phyloP scores from a whole-genome alignment of 2,888 invertebrate species.

The Argyresthia albistria region DNA sequence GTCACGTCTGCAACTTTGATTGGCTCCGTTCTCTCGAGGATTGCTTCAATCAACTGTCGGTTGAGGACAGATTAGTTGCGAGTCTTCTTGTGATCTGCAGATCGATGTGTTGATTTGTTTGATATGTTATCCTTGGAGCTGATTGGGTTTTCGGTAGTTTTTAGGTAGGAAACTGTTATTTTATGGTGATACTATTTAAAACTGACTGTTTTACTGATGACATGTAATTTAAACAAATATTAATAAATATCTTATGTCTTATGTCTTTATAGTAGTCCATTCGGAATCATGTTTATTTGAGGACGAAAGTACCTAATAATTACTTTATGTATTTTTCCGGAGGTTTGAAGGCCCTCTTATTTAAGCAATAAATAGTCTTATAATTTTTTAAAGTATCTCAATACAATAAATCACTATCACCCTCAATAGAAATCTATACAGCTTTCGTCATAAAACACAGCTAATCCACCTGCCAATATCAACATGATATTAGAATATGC shows the following conservation, averaged over 20 bases:
- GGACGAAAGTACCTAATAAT: too few relatives aligned
- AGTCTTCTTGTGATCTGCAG: background rate
- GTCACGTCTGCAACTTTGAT: slow-evolving; percentile 4
- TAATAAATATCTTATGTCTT: too few relatives aligned
- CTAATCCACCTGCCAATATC: background rate
- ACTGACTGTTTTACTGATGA: too few relatives aligned
- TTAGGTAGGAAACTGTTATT: too few relatives aligned
- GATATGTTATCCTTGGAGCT: background rate
- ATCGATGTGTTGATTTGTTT: background rate
- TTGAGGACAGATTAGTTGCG: slow-evolving; percentile 1
- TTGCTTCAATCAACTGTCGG: slow-evolving; percentile 2
- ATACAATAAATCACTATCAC: background rate
- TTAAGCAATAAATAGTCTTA: too few relatives aligned
- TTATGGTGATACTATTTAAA: too few relatives aligned
- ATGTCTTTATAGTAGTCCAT: too few relatives aligned
- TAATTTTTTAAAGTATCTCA: background rate
- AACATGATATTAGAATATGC: slow-evolving; percentile 49
- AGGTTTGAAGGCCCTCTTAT: too few relatives aligned
- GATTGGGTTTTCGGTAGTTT: background rate
- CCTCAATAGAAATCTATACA: background rate
- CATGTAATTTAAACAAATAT: too few relatives aligned
- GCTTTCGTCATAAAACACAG: background rate
- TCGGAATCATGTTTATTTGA: too few relatives aligned
- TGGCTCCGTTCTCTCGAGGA: background rate
- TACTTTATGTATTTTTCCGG: too few relatives aligned